Evolutionary conservation across 2,797 vertebrate genomes (phyloP).

Genomic region (Coilia nasus): DNA sequence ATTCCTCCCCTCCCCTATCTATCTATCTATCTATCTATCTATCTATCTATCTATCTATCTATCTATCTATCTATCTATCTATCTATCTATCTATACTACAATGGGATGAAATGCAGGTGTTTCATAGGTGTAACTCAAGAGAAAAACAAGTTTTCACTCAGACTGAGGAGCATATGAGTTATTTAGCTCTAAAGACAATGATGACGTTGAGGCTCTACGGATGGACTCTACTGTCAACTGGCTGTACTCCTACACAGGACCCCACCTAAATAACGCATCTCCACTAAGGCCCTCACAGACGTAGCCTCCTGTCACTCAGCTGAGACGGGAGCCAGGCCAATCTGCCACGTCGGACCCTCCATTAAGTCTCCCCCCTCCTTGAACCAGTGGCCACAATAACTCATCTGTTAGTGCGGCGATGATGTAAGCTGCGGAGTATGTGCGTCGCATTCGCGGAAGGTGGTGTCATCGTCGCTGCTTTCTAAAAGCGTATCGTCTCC

Average conservation of each 20-base stretch:
- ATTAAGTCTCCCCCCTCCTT: background rate
- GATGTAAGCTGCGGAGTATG: constrained; percentile 71
- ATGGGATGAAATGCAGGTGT: background rate
- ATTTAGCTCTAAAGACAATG: constrained; percentile 34
- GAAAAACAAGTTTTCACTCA: background rate
- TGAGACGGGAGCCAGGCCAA: background rate
- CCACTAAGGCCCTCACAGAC: constrained; percentile 21
- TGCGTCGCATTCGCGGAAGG: constrained; percentile 66
- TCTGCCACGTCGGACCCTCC: background rate
- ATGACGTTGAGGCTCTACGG: constrained; percentile 12
- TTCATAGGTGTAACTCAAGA: background rate
- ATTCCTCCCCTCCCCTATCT: background rate
- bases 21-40: too few relatives aligned
- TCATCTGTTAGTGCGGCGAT: constrained; percentile 74
- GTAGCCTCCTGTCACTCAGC: background rate
- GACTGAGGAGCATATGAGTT: background rate
- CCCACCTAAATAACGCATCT: background rate
- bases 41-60: too few relatives aligned
- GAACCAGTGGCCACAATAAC: constrained; percentile 68
- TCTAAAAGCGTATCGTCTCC: constrained; percentile 70
- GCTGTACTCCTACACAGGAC: too few relatives aligned
- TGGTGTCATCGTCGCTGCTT: constrained; percentile 68
- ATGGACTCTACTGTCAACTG: too few relatives aligned
- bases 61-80: too few relatives aligned
- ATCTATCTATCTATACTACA: background rate